A percentile compares a stretch with the other conserved stretches of the same genome.
Evolutionary conservation across 2,797 vertebrate genomes (phyloP).

Genomic region (Aselliscus stoliczkanus): DNA sequence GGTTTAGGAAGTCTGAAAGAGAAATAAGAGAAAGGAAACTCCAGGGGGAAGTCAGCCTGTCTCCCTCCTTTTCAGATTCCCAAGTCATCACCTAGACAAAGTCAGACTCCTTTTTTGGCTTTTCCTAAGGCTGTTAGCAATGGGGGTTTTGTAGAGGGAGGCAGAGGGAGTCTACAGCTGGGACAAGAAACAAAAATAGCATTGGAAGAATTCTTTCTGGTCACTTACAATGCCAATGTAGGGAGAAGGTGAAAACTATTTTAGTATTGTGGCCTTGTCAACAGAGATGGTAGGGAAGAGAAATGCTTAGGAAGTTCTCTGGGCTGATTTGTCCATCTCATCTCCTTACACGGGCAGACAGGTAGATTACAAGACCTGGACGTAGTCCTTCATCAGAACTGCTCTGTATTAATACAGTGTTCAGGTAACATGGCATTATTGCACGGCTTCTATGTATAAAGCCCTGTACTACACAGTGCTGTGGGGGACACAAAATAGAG

Average conservation of each 20-base stretch:
- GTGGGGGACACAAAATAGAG: neutral
- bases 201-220: constrained; percentile 63
- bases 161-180: constrained; percentile 65
- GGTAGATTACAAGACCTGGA: neutral
- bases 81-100: constrained; percentile 70
- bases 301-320: constrained; percentile 57
- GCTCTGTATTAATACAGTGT: neutral
- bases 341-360: constrained; percentile 68
- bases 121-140: constrained; percentile 64
- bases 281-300: constrained; percentile 44
- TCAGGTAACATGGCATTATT: neutral
- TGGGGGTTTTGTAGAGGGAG: neutral
- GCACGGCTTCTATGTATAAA: neutral
- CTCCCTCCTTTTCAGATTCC: constrained; percentile 63
- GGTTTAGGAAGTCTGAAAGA: neutral
- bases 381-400: neutral
- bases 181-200: constrained; percentile 74
- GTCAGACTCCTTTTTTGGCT: constrained; percentile 66
- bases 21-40: neutral
- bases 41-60: neutral
- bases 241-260: constrained; percentile 58
- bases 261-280: constrained; percentile 43
- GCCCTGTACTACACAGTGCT: neutral
- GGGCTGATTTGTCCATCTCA: constrained; percentile 61
- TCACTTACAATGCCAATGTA: constrained; percentile 62